phyloP scores from a whole-genome alignment of 2,113 vertebrate genomes.

The Aythya baeri region DNA sequence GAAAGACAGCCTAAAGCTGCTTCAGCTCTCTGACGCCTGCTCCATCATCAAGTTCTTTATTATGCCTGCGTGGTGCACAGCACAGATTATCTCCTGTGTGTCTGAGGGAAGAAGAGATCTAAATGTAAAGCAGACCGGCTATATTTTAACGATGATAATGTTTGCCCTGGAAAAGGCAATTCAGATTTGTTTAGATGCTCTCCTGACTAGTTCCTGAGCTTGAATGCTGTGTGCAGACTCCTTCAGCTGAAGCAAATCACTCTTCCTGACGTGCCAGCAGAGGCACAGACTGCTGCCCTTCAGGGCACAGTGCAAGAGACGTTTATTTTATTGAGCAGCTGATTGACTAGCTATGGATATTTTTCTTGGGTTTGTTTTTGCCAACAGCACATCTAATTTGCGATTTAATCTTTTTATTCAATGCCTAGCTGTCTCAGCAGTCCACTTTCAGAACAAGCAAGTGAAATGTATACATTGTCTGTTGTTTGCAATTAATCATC shows the following conservation, averaged over 20 bases:
- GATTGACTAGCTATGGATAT: neutral
- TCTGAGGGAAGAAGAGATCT: neutral
- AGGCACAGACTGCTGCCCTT: neutral
- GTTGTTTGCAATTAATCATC: constrained; percentile 17
- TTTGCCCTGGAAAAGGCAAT: neutral
- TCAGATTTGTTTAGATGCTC: neutral
- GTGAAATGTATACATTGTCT: neutral
- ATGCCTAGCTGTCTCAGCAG: neutral
- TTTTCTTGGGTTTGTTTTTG: neutral
- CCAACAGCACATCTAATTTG: neutral
- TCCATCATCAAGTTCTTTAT: neutral
- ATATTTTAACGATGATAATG: neutral
- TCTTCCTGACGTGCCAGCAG: neutral
- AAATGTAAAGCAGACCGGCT: neutral
- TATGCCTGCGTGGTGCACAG: neutral
- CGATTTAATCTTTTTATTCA: neutral
- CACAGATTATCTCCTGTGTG: neutral
- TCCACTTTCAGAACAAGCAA: neutral
- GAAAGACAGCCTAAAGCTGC: neutral
- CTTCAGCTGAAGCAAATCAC: neutral
- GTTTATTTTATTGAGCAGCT: neutral
- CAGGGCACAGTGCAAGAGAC: neutral
- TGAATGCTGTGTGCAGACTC: neutral
- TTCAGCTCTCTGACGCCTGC: neutral
- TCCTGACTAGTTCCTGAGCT: neutral